Evolutionary conservation across 2,797 vertebrate genomes (phyloP).

Genomic region (Gobionotothen gibberifrons): DNA sequence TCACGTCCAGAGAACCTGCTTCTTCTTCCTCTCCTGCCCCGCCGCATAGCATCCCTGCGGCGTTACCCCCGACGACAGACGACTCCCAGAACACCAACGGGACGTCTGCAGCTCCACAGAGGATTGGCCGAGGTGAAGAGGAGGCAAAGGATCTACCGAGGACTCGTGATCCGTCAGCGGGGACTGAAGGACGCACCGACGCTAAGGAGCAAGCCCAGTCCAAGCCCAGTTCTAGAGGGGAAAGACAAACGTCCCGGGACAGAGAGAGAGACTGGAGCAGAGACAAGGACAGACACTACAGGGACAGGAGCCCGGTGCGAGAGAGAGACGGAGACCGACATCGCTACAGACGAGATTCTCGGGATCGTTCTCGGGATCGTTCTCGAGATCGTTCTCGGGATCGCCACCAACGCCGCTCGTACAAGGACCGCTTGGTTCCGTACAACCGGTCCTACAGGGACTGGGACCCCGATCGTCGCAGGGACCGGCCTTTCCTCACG

Average conservation of each 20-base stretch:
- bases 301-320: conserved; percentile 78
- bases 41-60: conserved; percentile 36
- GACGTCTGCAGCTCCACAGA: conserved; percentile 33
- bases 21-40: conserved; percentile 28
- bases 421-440: conserved; percentile 57
- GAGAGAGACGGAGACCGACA: conserved; percentile 61
- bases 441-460: conserved; percentile 59
- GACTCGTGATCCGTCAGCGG: conserved; percentile 61
- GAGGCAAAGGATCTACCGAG: conserved; percentile 38
- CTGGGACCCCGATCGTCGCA: conserved; percentile 57
- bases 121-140: conserved; percentile 46
- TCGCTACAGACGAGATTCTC: conserved; percentile 58
- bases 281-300: conserved; percentile 72
- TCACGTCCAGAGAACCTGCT: conserved; percentile 33
- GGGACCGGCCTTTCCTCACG: too few relatives aligned
- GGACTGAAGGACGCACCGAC: conserved; percentile 69
- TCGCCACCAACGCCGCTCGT: conserved; percentile 44
- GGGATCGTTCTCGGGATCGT: conserved; percentile 34
- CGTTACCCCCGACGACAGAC: conserved; percentile 48
- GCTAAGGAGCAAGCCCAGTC: conserved; percentile 64
- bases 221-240: conserved; percentile 58
- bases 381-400: too few relatives aligned
- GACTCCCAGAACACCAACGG: conserved; percentile 34
- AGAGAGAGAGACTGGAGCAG: conserved; percentile 69
- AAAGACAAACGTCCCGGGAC: conserved; percentile 62